Evolutionary conservation across 2,797 vertebrate species (phyloP).

Genomic region (Falco berigora): DNA sequence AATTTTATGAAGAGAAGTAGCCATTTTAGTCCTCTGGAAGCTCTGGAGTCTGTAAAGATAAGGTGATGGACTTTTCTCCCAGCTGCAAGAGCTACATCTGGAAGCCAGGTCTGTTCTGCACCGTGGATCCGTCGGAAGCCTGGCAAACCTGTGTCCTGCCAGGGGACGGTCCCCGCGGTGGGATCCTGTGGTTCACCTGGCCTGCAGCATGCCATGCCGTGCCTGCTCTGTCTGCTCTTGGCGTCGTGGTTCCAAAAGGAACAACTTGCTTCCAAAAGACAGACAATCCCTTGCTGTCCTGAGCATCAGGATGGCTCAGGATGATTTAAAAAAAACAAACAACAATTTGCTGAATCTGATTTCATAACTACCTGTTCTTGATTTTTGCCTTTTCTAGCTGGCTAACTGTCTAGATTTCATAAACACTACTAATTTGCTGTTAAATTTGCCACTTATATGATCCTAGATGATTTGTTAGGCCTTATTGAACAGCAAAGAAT

Average conservation of each 20-base stretch:
- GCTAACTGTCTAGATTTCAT: slow-evolving; percentile 62
- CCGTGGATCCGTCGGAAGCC: not conserved
- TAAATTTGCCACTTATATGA: slow-evolving; percentile 70
- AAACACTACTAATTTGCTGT: slow-evolving; percentile 71
- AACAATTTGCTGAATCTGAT: not conserved
- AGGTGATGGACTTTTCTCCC: slow-evolving; percentile 46
- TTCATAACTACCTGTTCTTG: slow-evolving; percentile 30
- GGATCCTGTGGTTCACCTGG: not conserved
- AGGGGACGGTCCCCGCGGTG: accelerated
- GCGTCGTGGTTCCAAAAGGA: not conserved
- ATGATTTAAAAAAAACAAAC: too few species aligned
- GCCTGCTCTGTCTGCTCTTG: not conserved
- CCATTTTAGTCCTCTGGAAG: slow-evolving; percentile 36
- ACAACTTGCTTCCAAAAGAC: not conserved
- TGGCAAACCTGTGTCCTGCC: not conserved
- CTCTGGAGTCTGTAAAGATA: slow-evolving; percentile 70
- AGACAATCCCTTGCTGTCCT: not conserved
- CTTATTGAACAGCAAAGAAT: slow-evolving; percentile 68
- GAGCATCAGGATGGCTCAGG: not conserved
- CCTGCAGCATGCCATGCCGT: accelerated
- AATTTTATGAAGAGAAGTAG: slow-evolving; percentile 70
- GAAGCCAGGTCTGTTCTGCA: not conserved
- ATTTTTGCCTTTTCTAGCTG: slow-evolving; percentile 33
- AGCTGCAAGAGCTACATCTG: slow-evolving; percentile 50
- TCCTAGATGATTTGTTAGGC: slow-evolving; percentile 71